phyloP scores from a whole-genome alignment of 2,113 vertebrate genomes.

The Onychostruthus taczanowskii region DNA sequence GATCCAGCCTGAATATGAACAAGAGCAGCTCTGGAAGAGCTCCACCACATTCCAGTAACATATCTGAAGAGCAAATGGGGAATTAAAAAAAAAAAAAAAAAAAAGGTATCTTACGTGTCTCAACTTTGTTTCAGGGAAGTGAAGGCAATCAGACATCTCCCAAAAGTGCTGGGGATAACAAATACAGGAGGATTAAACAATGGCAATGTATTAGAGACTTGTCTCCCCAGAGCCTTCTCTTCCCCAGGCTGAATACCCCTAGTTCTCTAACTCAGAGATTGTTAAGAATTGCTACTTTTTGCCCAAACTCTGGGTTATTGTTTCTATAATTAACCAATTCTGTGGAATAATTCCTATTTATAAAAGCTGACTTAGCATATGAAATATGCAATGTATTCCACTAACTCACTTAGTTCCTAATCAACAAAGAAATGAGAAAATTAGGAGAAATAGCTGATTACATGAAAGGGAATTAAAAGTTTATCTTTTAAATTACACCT shows the following conservation, averaged over 20 bases:
- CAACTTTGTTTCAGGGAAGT: neutral
- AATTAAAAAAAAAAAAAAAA: neutral
- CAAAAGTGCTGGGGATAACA: neutral
- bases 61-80: neutral
- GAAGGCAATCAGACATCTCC: neutral
- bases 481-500: neutral
- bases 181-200: neutral
- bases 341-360: neutral
- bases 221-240: neutral
- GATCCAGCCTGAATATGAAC: neutral
- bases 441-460: neutral
- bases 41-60: neutral
- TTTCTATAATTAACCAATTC: neutral
- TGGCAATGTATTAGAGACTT: neutral
- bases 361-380: neutral
- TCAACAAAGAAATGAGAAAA: neutral
- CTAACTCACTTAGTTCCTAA: neutral
- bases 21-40: neutral
- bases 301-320: neutral
- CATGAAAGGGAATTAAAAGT: neutral
- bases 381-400: neutral
- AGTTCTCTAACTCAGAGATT: neutral
- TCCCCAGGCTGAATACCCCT: neutral
- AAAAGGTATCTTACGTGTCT: neutral
- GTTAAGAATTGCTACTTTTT: neutral